Evolutionary conservation across 2,888 invertebrate species (phyloP), one percentile per base, ranked within the genome.

Genomic region (Tenthredo distinguenda): DNA sequence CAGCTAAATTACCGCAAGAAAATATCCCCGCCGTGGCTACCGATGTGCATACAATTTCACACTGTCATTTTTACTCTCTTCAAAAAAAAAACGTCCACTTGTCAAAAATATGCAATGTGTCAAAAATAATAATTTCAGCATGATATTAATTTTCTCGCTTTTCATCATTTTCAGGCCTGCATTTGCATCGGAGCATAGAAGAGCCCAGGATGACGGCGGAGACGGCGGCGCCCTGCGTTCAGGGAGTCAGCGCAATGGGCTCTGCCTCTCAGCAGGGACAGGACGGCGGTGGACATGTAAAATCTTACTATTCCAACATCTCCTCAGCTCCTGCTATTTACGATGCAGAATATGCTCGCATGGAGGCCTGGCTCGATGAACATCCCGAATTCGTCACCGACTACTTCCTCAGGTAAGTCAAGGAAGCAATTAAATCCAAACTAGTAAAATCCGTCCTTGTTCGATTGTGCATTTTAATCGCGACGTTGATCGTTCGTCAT

Each of bases 351-450:
- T 97, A 97, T 94, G 97, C 98, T 86, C 96, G 97, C 88, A 98
- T 98, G 95, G 98, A 99, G 94, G 96, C 98, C 90, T 99, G 99
- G 99, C 96, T 99, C 90, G 99, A 99, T 94, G 98, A 98, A 94
- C 98, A 99, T 95, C 98, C 98, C 90, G 98, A 98, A 94, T 99
- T 99, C 94, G 97, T 98, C 89, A 97, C 98, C 93, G 98, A 99
- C 94, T 99, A 99, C 94, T 98, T 99, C 93, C 95, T 98, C 94
- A 97, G 98, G 98, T 97, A 93, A 94, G 72, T 74, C 34, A 4
- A 37, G 10, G n/a, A 43, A 74, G 9, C 21, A 21, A 43, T 74
- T 43, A 1, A 43, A n/a, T 55, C 6, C 1, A 55, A 55, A 55
- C 62, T 7, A 21, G 26, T 62, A 0, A 68, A 34, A 68, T 34